Evolutionary conservation across 2,113 vertebrate genomes (phyloP).

Genomic region (Empidonax traillii): DNA sequence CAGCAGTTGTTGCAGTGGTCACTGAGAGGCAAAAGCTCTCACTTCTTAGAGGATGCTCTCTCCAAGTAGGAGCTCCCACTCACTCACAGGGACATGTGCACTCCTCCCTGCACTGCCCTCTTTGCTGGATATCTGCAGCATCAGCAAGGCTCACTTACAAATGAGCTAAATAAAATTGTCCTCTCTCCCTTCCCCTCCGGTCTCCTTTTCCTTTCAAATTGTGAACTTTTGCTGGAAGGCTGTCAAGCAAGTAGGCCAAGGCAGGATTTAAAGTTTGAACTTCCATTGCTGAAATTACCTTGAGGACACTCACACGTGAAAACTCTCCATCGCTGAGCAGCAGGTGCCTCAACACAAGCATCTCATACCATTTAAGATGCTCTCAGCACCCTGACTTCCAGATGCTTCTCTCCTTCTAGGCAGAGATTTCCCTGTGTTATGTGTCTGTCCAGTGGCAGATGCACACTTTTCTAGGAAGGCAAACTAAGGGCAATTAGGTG

Average conservation of each 20-base stretch:
- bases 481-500: neutral
- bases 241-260: neutral
- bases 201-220: neutral
- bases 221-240: neutral
- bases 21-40: neutral
- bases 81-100: neutral
- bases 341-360: neutral
- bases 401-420: neutral
- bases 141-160: neutral
- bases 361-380: neutral
- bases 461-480: neutral
- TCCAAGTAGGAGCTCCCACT: accelerated
- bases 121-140: neutral
- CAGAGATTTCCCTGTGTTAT: neutral
- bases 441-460: neutral
- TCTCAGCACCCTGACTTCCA: neutral
- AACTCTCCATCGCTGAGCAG: neutral
- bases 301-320: neutral
- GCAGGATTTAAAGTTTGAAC: neutral
- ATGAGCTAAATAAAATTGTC: neutral
- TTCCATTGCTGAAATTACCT: neutral
- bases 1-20: neutral
- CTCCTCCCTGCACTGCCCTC: neutral
- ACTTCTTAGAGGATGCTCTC: neutral
- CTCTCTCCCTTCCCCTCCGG: neutral